Evolutionary conservation across 1,140 invertebrate species (phyloP).

Genomic region (Conus ventricosus): DNA sequence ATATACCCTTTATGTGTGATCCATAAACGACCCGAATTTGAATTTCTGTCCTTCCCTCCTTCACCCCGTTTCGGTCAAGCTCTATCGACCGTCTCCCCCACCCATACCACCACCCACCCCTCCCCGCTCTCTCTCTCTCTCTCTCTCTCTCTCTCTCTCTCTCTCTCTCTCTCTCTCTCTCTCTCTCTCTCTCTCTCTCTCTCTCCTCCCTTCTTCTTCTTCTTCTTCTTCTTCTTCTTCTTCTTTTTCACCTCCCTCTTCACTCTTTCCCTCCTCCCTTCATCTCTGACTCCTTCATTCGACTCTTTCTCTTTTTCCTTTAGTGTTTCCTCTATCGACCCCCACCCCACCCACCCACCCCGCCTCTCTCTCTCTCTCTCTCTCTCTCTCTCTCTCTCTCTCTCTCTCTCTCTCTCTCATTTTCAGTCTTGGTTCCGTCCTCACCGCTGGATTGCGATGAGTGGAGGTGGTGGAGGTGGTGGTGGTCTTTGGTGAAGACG

Average conservation of each 20-base stretch:
- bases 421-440: background rate
- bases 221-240: background rate
- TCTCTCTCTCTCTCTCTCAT: background rate
- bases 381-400: conserved; percentile 1
- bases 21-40: too few species aligned
- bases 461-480: too few species aligned
- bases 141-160: too few species aligned
- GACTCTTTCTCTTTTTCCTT: background rate
- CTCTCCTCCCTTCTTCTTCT: background rate
- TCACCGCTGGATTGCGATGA: background rate
- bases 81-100: too few species aligned
- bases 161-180: too few species aligned
- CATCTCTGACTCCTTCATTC: background rate
- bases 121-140: too few species aligned
- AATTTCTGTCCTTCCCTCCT: too few species aligned
- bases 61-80: too few species aligned
- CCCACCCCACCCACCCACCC: background rate
- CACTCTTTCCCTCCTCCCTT: background rate
- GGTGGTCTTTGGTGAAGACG: too few species aligned
- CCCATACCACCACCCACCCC: too few species aligned
- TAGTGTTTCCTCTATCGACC: background rate
- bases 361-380: background rate
- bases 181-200: too few species aligned
- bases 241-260: background rate
- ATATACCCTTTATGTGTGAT: too few species aligned